Evolutionary conservation across 2,888 invertebrate species (phyloP).

Genomic region (Agrochola litura): DNA sequence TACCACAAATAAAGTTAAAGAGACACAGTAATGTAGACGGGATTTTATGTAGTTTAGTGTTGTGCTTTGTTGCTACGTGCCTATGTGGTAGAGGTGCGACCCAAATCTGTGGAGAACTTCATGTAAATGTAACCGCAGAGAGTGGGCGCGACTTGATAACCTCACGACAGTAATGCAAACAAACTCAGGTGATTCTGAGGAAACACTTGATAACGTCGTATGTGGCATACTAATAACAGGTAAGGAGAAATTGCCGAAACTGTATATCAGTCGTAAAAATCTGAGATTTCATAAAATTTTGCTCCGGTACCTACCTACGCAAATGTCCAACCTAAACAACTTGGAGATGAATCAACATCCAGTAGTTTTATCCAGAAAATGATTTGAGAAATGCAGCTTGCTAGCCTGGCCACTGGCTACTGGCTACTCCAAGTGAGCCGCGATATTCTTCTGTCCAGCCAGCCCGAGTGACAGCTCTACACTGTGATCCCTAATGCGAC

Average conservation of each 20-base stretch:
- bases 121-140: slow-evolving; percentile 68
- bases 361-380: neutral
- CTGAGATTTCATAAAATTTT: slow-evolving; percentile 18
- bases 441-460: neutral
- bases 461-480: neutral
- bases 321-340: neutral
- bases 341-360: slow-evolving; percentile 22
- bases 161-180: slow-evolving; percentile 51
- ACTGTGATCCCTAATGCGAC: neutral
- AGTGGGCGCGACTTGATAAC: slow-evolving; percentile 68
- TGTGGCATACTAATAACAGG: slow-evolving; percentile 61
- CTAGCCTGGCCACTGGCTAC: too few species aligned
- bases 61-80: slow-evolving; percentile 10
- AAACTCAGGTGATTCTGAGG: slow-evolving; percentile 53
- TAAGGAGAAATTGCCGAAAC: slow-evolving; percentile 39
- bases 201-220: slow-evolving; percentile 52
- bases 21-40: slow-evolving; percentile 52
- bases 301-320: neutral
- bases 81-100: slow-evolving; percentile 46
- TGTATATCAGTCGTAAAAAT: slow-evolving; percentile 38
- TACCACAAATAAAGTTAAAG: neutral
- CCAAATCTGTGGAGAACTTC: slow-evolving; percentile 46
- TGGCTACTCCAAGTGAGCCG: neutral
- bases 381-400: neutral
- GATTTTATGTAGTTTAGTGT: neutral